Base-by-base conservation (phyloP, 2,113 vertebrate species). In the Caranx melampygus region DNA sequence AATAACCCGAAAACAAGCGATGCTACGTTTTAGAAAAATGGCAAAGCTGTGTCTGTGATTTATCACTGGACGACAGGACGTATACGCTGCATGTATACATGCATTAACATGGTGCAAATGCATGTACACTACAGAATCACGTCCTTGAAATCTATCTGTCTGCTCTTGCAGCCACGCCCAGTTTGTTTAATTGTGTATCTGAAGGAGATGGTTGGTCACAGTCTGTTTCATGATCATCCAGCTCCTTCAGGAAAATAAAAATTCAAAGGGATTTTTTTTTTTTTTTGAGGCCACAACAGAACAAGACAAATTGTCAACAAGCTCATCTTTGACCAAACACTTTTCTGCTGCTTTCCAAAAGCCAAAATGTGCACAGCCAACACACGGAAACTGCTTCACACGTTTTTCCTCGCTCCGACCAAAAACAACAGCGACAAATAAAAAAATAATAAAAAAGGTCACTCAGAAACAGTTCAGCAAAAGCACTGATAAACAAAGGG, bases 401-500 rank as follows among this genome's bases (percentile, higher is more conserved):
- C 14, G 2, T 42, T 47, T 44, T 44, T 49, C 69, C 3, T 47
- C 16, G 6, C 10, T 55, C 31, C 51, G 72, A 65, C 58, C 15
- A 20, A 54, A 62, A 65, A 64, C 57, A 20, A 45, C 11, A 45
- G 9, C 11, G 13, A 14, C 6, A 45, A 45, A 14, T 13, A 42
- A 42, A 42, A 42, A 42, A 9, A 42, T 42, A 58, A 65, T 15
- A 73, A 75, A 68, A 45, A 13, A 79, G 77, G 78, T 87, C 79
- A 72, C 21, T 45, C 54, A 6, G 55, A 49, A 49, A 72, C 63
- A 70, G 61, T 16, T 57, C 63, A 82, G 61, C 42, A 74, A 81
- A 87, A 78, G 62, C 52, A 77, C 57, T 20, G 55, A 76, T 72
- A 82, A 83, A 83, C 75, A 78, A 86, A 81, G 65, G 58, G 45